Conservation (phyloP, 1,140 invertebrate genomes). For the Teleopsis dalmanni region DNA sequence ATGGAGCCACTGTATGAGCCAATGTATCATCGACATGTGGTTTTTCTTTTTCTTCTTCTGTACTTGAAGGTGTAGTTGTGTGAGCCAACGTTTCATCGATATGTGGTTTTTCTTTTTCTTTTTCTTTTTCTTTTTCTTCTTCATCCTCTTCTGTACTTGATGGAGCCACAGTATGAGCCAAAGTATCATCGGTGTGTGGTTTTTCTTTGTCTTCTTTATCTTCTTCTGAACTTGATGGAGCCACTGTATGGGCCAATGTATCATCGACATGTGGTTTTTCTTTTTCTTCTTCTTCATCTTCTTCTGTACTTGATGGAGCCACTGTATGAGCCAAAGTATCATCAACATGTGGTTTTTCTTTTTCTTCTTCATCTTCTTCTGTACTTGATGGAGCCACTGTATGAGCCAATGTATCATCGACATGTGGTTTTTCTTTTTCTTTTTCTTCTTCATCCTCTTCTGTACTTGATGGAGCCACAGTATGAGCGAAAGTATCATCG, state of each 20-base stretch:
- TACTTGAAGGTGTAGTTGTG: conserved; percentile 5
- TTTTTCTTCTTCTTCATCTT: not conserved
- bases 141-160: not conserved
- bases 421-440: not conserved
- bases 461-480: not conserved
- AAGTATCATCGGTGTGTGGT: not conserved
- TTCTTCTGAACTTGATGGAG: not conserved
- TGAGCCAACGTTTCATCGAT: not conserved
- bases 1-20: conserved; percentile 17
- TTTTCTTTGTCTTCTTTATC: not conserved
- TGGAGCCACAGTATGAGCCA: not conserved
- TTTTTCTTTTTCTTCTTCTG: conserved; percentile 15
- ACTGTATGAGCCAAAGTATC: conserved; percentile 8
- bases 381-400: not conserved
- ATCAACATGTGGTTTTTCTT: conserved; percentile 17
- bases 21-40: conserved; percentile 8
- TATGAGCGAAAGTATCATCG: not conserved
- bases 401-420: not conserved
- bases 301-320: not conserved
- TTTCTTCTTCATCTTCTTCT: too few relatives aligned
- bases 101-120: not conserved
- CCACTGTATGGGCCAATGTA: not conserved
- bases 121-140: too few relatives aligned
- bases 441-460: too few relatives aligned
- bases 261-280: not conserved